Base-by-base conservation (phyloP, 2,888 invertebrate species). In the Serripes groenlandicus region DNA sequence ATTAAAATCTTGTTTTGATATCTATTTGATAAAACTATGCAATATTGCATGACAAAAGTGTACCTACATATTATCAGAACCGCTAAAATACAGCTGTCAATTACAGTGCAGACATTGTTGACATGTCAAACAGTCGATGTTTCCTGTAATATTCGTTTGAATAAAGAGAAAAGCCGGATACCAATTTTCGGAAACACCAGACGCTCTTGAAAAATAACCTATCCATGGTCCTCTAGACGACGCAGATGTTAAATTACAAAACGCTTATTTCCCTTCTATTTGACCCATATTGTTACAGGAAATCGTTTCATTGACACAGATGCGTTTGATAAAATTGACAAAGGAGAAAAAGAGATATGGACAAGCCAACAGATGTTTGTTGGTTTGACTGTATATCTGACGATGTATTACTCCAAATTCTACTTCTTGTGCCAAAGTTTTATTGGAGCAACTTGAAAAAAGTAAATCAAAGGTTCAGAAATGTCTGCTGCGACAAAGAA, bases 381-480 rank as follows among this genome's bases (percentile, higher is more conserved):
- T 81, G 78, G 75, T 87, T 84, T 77, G 81, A 85, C 34, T 68
- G 68, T 21, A 75, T 90, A 54, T 86, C 92, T 49, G 92, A 92
- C 70, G 91, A 91, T 81, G 83, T 92, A 66, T 75, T 92, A n/a
- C 80, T 92, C 52, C 81, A 84, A 34, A 91, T 92, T 28, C 87
- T 92, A 42, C 84, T 81, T 28, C 83, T 88, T 80, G 81, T 92
- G 9, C 86, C 87, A 26, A 75, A 84, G 18, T 76, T 77, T 56
- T 82, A 86, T 71, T 83, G 91, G 81, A 80, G 81, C 60, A 75
- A 75, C 71, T 34, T 88, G 1, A 80, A 85, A 30, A 79, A 83
- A 64, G 90, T 91, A 15, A 89, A 84, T 73, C 78, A 75, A 35
- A 81, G 90, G 54, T 90, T 92, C 52, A 83, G 83, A 37, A 79